A percentile compares a stretch with the other conserved stretches of the same genome.
Evolutionary conservation across 2,113 vertebrate genomes (phyloP).

Genomic region (Vimba vimba): DNA sequence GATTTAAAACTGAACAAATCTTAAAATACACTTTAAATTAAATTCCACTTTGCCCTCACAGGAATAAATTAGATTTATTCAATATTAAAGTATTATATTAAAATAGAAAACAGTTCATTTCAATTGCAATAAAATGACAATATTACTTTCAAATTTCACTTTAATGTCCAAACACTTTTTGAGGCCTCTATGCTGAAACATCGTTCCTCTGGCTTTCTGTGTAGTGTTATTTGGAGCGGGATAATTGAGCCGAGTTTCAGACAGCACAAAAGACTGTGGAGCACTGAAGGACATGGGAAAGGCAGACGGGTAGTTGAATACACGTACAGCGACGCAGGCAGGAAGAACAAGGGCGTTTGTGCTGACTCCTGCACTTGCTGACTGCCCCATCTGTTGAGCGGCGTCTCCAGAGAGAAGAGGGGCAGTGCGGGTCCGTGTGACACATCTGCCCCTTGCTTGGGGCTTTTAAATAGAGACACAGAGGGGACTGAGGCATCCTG

Average conservation of each 20-base stretch:
- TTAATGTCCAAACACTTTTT: not conserved
- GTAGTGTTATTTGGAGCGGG: slow-evolving; percentile 22
- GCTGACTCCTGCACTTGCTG: slow-evolving; percentile 58
- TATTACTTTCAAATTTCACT: not conserved
- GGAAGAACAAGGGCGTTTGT: slow-evolving; percentile 34
- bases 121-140: too few species aligned
- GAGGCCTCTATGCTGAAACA: slow-evolving; percentile 1
- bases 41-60: too few species aligned
- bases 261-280: slow-evolving; percentile 33
- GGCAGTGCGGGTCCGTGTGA: slow-evolving; percentile 68
- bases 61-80: too few species aligned
- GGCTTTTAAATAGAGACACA: slow-evolving; percentile 52
- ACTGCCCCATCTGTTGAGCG: slow-evolving; percentile 76
- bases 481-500: slow-evolving; percentile 15
- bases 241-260: slow-evolving; percentile 19
- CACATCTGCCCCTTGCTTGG: slow-evolving; percentile 72
- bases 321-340: slow-evolving; percentile 30
- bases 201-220: slow-evolving; percentile 23
- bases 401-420: slow-evolving; percentile 71
- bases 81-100: too few species aligned
- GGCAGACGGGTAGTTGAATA: slow-evolving; percentile 46
- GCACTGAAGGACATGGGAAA: slow-evolving; percentile 53
- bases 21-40: too few species aligned
- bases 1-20: too few species aligned
- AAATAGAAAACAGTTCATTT: too few species aligned